phyloP scores from a whole-genome alignment of 2,888 invertebrate species.

The Synanthedon myopaeformis region DNA sequence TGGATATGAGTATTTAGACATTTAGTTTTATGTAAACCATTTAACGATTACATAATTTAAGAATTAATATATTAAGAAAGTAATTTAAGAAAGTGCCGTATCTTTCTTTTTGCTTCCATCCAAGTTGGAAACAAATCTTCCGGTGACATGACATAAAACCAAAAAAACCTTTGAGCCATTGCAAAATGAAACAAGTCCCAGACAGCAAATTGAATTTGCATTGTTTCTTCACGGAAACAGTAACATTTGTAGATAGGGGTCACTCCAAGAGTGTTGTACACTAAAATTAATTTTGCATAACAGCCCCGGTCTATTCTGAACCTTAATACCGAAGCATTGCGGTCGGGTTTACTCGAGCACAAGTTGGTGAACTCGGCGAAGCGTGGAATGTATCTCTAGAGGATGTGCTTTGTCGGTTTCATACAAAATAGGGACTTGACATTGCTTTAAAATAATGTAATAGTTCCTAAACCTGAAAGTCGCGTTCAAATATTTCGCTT shows the following conservation, averaged over 20 bases:
- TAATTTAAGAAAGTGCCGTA: no score
- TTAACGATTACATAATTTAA: no score
- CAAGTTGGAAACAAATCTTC: no score
- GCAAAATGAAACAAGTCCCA: background rate
- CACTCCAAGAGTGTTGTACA: background rate
- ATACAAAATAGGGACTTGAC: constrained; percentile 8
- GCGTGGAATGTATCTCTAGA: constrained; percentile 11
- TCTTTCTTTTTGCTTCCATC: no score
- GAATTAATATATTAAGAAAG: no score
- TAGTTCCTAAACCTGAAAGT: background rate
- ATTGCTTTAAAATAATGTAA: constrained; percentile 3
- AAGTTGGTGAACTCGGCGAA: constrained; percentile 6
- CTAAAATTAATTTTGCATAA: constrained; percentile 9
- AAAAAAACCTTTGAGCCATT: no score
- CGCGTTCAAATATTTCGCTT: background rate
- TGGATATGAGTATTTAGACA: no score
- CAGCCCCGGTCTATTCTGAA: background rate
- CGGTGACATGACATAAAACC: no score
- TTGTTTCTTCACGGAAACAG: background rate
- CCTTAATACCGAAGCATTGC: constrained; percentile 4
- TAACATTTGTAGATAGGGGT: background rate
- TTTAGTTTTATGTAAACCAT: no score
- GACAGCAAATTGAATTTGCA: background rate
- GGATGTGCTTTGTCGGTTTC: constrained; percentile 10
- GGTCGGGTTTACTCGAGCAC: constrained; percentile 3